These are phyloP conservation scores for Symphodus melops DNA, from an alignment of 2,113 vertebrate species.

Conservation along the genomic window DNA sequence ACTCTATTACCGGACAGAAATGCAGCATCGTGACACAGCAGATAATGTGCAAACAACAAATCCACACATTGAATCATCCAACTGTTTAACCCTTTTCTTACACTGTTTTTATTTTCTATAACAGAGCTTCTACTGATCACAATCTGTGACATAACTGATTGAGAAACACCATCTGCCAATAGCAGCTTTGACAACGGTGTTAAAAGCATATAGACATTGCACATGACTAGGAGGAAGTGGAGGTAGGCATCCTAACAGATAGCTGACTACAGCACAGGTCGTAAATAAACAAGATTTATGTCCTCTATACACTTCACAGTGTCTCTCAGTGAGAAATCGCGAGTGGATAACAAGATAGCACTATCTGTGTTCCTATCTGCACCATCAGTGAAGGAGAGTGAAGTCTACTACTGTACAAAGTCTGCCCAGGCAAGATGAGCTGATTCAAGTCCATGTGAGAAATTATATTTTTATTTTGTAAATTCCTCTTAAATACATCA, in stretches of 20 bases:
- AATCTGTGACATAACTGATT: conserved; percentile 35
- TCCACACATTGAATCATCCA: conserved; percentile 6
- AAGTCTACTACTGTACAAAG: conserved; percentile 41
- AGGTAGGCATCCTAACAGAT: conserved; percentile 74
- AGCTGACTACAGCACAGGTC: conserved; percentile 81
- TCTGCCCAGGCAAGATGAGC: conserved; percentile 18
- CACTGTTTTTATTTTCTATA: background rate
- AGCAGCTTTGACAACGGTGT: conserved; percentile 45
- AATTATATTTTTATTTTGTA: conserved; percentile 28
- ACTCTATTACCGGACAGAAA: conserved; percentile 37
- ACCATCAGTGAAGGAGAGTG: conserved; percentile 29
- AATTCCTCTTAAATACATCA: background rate
- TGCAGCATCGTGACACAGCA: conserved; percentile 12
- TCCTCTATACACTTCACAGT: conserved; percentile 59
- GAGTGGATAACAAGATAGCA: conserved; percentile 38
- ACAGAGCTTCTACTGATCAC: background rate
- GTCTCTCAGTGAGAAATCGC: conserved; percentile 71
- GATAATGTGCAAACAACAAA: conserved; percentile 7
- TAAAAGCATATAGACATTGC: conserved; percentile 55
- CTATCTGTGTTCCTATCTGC: conserved; percentile 61
- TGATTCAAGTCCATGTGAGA: conserved; percentile 25
- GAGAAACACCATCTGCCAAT: conserved; percentile 46
- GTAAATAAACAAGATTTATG: conserved; percentile 82
- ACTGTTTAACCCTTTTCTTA: conserved; percentile 25
- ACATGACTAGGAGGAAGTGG: conserved; percentile 49